Percentiles rank a stretch among this genome's conserved stretches.
These are phyloP conservation scores for Cenopis cana DNA, from an alignment of 2,888 invertebrate species.

Conservation along the genomic window DNA sequence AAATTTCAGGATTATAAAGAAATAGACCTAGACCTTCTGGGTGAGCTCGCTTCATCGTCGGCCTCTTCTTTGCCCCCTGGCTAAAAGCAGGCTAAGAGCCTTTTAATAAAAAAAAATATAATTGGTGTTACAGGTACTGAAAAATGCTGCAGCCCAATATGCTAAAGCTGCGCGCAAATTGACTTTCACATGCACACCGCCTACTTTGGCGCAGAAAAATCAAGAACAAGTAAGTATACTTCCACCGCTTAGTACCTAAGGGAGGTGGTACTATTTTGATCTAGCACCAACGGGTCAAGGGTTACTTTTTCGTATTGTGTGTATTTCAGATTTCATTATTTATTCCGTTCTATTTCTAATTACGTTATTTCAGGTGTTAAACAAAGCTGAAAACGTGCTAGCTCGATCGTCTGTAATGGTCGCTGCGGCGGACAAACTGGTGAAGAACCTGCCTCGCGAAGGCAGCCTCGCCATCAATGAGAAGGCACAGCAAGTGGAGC, in stretches of 20 bases:
- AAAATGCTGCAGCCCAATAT: conserved; percentile 51
- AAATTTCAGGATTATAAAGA: too few species aligned
- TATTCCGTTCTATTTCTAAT: not conserved
- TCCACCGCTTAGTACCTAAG: not conserved
- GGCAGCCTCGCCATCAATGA: conserved; percentile 46
- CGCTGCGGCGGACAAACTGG: conserved; percentile 36
- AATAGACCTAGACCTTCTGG: too few species aligned
- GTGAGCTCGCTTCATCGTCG: too few species aligned
- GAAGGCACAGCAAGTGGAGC: not conserved
- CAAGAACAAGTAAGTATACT: conserved; percentile 17
- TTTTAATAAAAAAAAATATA: too few species aligned
- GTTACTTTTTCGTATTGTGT: not conserved
- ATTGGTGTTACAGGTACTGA: conserved; percentile 50
- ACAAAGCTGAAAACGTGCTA: conserved; percentile 17
- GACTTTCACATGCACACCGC: conserved; percentile 47
- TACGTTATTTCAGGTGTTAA: conserved; percentile 8
- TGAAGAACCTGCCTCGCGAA: conserved; percentile 17
- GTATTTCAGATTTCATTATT: not conserved
- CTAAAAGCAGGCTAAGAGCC: too few species aligned
- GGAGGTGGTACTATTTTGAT: too few species aligned
- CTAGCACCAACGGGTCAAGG: too few species aligned
- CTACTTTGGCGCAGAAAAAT: not conserved
- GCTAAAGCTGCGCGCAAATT: conserved; percentile 52
- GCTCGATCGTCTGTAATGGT: conserved; percentile 45
- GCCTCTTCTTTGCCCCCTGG: too few species aligned